Base-by-base conservation (phyloP, 2,113 vertebrate species). In the Gavia stellata region DNA sequence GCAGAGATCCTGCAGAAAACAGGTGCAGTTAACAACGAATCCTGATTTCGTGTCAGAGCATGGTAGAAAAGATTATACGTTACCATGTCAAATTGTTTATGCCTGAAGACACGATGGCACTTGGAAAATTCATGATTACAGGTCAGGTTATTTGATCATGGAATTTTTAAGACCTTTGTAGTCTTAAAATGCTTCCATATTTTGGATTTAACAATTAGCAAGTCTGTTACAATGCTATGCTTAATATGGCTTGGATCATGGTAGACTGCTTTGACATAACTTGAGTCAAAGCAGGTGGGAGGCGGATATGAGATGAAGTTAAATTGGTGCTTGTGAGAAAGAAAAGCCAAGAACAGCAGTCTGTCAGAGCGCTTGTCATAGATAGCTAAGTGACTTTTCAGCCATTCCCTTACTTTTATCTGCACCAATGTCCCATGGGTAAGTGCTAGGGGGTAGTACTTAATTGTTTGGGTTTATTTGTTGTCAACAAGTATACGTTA, bases 401-500 rank as follows among this genome's bases (percentile, higher is more conserved):
- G 56, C 31, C 36, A 9, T 91, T 63, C 36, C 55, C 56, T 58
- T 55, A 33, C 63, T 93, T 92, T 63, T 47, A 25, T 86, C 56
- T 81, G 26, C 38, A 12, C 65, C 38, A 8, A 2, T 44, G 59
- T 89, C 91, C 86, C 68, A 9, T 13, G 65, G 92, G 68, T 44
- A 44, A 9, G 17, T 62, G 78, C 73, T 66, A 17, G 45, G 52
- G 42, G 65, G n/a, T 75, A 33, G 68, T 34, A 44, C 72, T 94
- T 95, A 89, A 95, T 93, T 88, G 38, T 87, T 73, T 88, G 49
- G 34, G 65, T 81, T 94, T 90, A 36, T 84, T 93, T 86, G 42
- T 95, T 96, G 68, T 66, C 91, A 79, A 83, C 78, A 93, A 47
- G 72, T 90, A 90, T 38, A 56, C 1, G 3, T 65, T 85, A 70